phyloP scores from a whole-genome alignment of 1,140 invertebrate species.

The Lepidurus arcticus region DNA sequence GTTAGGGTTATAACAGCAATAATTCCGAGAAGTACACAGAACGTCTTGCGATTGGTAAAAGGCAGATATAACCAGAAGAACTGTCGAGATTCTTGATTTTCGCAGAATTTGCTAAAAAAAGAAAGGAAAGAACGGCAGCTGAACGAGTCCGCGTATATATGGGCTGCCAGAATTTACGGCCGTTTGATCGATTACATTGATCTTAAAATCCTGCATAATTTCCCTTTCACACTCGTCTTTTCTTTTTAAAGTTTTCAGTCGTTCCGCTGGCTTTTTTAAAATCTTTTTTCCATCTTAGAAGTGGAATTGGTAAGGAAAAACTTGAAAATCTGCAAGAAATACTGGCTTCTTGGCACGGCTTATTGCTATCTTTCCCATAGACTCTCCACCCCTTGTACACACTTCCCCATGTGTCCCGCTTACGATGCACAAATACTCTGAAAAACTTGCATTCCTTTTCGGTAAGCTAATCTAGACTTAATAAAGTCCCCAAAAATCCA shows the following conservation, averaged over 20 bases:
- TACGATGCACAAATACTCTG: conserved; percentile 15
- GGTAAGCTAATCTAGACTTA: not conserved
- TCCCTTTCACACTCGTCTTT: not conserved
- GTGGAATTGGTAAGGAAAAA: not conserved
- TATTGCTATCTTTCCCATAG: not conserved
- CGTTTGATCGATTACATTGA: conserved; percentile 8
- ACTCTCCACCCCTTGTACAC: not conserved
- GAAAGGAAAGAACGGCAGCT: not conserved
- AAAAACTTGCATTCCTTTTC: not conserved
- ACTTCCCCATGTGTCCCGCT: not conserved
- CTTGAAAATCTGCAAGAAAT: not conserved
- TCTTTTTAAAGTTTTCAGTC: not conserved
- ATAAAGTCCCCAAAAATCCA: not conserved
- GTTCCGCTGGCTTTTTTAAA: too few species aligned
- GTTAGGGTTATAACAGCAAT: too few species aligned
- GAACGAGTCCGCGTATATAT: not conserved
- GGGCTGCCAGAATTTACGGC: not conserved
- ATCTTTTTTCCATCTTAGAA: too few species aligned
- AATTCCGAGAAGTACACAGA: too few species aligned
- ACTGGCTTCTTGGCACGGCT: not conserved
- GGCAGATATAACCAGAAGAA: too few species aligned
- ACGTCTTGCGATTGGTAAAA: too few species aligned
- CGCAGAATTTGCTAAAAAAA: not conserved
- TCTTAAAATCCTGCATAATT: conserved; percentile 8
- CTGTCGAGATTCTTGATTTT: too few species aligned